phyloP scores from a whole-genome alignment of 2,113 vertebrate species.

The Panurus biarmicus region DNA sequence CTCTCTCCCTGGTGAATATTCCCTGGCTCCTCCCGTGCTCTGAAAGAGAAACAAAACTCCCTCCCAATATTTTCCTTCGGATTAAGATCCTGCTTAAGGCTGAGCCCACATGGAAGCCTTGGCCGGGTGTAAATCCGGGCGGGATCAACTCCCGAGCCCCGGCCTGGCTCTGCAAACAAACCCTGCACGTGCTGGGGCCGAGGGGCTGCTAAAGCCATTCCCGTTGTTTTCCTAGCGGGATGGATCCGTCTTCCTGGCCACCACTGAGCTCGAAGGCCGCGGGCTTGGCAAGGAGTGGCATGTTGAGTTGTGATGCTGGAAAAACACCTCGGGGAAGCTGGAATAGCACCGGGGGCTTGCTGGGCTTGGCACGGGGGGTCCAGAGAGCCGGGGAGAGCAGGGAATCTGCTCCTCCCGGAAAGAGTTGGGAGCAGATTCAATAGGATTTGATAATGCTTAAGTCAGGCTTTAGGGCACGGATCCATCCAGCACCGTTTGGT shows the following conservation, averaged over 20 bases:
- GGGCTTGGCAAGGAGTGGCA: neutral
- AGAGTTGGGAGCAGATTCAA: fast-evolving
- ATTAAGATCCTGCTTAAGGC: neutral
- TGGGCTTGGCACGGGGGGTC: fast-evolving
- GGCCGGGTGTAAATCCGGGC: neutral
- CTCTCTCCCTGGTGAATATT: neutral
- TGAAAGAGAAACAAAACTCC: neutral
- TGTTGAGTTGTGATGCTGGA: neutral
- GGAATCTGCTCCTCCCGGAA: neutral
- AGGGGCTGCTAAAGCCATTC: neutral
- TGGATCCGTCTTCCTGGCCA: neutral
- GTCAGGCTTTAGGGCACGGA: neutral
- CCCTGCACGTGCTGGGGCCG: neutral
- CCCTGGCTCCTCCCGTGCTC: neutral
- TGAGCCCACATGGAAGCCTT: neutral
- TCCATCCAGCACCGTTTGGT: fast-evolving
- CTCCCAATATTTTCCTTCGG: neutral
- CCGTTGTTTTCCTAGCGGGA: neutral
- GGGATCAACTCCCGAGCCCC: neutral
- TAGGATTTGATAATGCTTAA: fast-evolving
- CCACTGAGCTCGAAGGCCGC: neutral
- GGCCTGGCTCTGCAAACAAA: neutral
- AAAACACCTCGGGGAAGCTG: neutral
- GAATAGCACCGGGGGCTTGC: neutral
- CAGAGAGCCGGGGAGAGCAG: fast-evolving